Conservation (phyloP, 2,888 invertebrate genomes). For the Volucella bombylans region DNA sequence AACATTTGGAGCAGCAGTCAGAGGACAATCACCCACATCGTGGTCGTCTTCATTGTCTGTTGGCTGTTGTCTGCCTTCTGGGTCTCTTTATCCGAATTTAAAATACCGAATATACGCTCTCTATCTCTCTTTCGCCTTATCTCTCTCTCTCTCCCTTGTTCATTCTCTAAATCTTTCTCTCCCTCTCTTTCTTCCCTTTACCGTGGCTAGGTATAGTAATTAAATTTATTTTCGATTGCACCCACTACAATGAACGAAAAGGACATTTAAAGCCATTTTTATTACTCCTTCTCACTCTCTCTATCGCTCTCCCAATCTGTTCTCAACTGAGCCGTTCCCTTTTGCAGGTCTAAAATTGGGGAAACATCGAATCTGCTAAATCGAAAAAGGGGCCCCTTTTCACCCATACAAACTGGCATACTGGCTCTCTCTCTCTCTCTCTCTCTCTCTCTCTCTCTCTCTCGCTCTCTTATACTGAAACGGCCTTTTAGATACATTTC, state of each 20-base stretch:
- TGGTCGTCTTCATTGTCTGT: neutral
- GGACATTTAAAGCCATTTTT: neutral
- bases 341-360: slow-evolving; percentile 10
- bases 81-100: slow-evolving; percentile 6
- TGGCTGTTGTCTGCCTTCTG: slow-evolving; percentile 35
- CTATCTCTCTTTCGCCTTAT: neutral
- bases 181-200: neutral
- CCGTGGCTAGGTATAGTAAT: slow-evolving; percentile 45
- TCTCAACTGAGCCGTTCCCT: slow-evolving; percentile 6
- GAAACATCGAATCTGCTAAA: slow-evolving; percentile 24
- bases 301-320: neutral
- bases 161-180: slow-evolving; percentile 9
- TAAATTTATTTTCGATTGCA: slow-evolving; percentile 66
- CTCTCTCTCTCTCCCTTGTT: neutral
- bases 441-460: too few species aligned
- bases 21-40: slow-evolving; percentile 73
- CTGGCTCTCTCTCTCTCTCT: too few species aligned
- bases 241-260: slow-evolving; percentile 3
- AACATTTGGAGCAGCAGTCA: slow-evolving; percentile 60
- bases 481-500: slow-evolving; percentile 26
- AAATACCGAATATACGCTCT: neutral
- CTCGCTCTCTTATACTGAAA: too few species aligned
- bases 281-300: neutral
- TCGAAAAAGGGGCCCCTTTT: neutral
- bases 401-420: too few species aligned